Percentiles rank a stretch among this genome's conserved stretches.
phyloP scores from a whole-genome alignment of 2,888 invertebrate species.

The Mythimna vitellina region DNA sequence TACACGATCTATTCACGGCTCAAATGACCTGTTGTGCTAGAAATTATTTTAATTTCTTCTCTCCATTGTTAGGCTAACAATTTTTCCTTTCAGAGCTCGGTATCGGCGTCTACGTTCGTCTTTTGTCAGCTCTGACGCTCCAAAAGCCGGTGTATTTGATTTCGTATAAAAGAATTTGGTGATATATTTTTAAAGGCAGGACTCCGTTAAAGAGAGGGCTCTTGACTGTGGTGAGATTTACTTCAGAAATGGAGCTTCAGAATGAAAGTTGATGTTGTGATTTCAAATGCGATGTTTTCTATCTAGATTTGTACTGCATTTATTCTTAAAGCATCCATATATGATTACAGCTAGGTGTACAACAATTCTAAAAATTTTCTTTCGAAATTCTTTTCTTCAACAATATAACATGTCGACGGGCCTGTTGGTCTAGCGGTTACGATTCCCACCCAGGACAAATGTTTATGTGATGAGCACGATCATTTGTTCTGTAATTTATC shows the following conservation, averaged over 20 bases:
- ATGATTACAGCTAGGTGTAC: not conserved
- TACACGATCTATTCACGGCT: constrained; percentile 53
- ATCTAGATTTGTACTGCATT: not conserved
- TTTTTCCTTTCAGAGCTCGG: constrained; percentile 52
- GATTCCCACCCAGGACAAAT: no score
- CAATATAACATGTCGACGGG: not conserved
- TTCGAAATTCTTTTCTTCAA: not conserved
- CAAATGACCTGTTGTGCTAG: constrained; percentile 59
- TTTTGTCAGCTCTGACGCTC: constrained; percentile 53
- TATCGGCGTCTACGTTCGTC: constrained; percentile 49
- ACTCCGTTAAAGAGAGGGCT: constrained; percentile 44
- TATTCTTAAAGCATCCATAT: not conserved
- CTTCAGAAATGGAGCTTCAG: constrained; percentile 29
- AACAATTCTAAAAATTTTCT: not conserved
- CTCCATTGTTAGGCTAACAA: constrained; percentile 56
- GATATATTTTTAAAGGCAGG: constrained; percentile 54
- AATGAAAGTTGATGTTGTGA: constrained; percentile 31
- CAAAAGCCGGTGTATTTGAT: constrained; percentile 60
- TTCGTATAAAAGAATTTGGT: constrained; percentile 59
- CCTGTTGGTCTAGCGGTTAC: no score
- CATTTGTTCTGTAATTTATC: no score
- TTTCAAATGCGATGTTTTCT: constrained; percentile 22
- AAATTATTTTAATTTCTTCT: constrained; percentile 63
- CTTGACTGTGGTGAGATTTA: constrained; percentile 27
- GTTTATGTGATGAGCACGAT: no score